Evolutionary conservation across 2,888 invertebrate genomes (phyloP), one percentile per base, ranked within the genome.

Genomic region (Andrena chrysosceles): DNA sequence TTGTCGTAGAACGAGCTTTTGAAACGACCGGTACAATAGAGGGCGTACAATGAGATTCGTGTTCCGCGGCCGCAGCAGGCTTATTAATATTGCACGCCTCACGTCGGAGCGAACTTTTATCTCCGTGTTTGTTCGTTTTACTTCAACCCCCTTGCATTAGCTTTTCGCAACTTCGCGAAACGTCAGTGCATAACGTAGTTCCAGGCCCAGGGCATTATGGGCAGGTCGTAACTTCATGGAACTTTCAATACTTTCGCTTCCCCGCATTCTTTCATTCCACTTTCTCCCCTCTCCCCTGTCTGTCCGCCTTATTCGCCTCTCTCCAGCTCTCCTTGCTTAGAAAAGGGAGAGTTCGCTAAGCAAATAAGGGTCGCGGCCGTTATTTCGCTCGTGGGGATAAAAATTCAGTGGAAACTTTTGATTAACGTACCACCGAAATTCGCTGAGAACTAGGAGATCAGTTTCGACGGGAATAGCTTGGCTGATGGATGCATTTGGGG

Each of bases 71-170:
- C 69, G 23, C 63, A 63, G 68, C 35, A 62, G 60, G 59, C 63
- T 86, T 82, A 73, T 86, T 86, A 86, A 86, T 86, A 79, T 80
- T 70, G 62, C 84, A 77, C 78, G 52, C 29, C 8, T 71, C 74
- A 10, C 56, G 62, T 64, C 64, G 71, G 26, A 52, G 76, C 29
- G 64, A 86, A 86, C 82, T 86, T 86, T 84, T 72, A 79, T 79
- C 84, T 74, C 35, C 62, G 49, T 48, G 59, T 80, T 81, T 75
- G 72, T 42, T 76, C 76, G 63, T 81, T 81, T 76, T 64, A 56
- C 63, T 33, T 56, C 20, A 52, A 6, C 59, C 29, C 13, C 42
- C 35, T 52, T 8, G 20, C 8, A 71, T 72, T 71, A 76, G 67
- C 49, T 72, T 71, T 49, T 54, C 16, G 33, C 63, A 77, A 69